Percentiles rank a stretch among this genome's conserved stretches.
These are phyloP conservation scores for Piezodorus guildinii DNA, from an alignment of 1,140 invertebrate genomes.

Conservation along the genomic window DNA sequence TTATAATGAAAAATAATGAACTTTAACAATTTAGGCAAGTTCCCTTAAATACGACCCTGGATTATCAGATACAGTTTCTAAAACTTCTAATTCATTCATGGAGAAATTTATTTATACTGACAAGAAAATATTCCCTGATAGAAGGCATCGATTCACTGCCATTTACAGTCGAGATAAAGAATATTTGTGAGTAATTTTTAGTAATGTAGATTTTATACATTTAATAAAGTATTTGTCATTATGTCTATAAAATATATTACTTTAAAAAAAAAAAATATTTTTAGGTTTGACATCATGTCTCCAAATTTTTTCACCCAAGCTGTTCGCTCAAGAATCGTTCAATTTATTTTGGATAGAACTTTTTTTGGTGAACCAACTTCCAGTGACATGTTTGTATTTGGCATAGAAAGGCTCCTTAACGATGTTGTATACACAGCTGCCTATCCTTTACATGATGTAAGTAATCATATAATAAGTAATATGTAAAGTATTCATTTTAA, in stretches of 20 bases:
- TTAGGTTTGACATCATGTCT: conserved; percentile 66
- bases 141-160: conserved; percentile 43
- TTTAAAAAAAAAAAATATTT: conserved; percentile 18
- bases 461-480: too few relatives aligned
- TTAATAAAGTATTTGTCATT: background rate
- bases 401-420: conserved; percentile 65
- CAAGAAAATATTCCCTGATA: conserved; percentile 23
- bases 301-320: conserved; percentile 77
- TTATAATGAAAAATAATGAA: background rate
- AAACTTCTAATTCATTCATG: conserved; percentile 8
- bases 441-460: conserved; percentile 82
- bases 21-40: background rate
- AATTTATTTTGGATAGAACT: conserved; percentile 82
- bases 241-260: background rate
- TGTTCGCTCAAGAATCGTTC: conserved; percentile 73
- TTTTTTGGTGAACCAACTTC: conserved; percentile 42
- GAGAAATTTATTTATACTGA: conserved; percentile 22
- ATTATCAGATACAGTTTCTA: background rate
- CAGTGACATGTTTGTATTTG: conserved; percentile 61
- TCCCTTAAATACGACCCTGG: background rate
- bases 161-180: conserved; percentile 79
- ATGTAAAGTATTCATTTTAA: too few relatives aligned
- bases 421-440: conserved; percentile 66
- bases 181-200: conserved; percentile 55
- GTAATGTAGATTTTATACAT: conserved; percentile 10